Percentiles rank a stretch among this genome's conserved stretches.
These are phyloP conservation scores for Callocephalon fimbriatum DNA, from an alignment of 2,113 vertebrate species.

Conservation along the genomic window DNA sequence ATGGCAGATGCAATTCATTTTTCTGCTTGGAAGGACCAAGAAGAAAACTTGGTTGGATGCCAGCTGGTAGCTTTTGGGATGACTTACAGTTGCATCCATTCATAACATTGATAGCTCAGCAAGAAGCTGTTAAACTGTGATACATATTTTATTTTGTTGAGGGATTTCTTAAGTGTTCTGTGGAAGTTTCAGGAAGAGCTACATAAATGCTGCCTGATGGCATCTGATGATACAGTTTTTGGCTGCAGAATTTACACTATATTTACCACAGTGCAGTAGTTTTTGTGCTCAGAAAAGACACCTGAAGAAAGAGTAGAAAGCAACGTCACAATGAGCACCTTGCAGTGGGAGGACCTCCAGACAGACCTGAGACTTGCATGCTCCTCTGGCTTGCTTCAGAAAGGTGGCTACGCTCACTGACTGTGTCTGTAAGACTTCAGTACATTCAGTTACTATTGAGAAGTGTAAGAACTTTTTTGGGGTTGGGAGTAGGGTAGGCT, in stretches of 20 bases:
- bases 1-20: background rate
- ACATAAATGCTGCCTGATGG: background rate
- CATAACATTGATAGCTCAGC: background rate
- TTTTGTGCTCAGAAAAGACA: background rate
- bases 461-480: background rate
- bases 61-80: background rate
- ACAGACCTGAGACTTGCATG: too few species aligned
- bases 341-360: background rate
- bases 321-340: fast-evolving
- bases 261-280: background rate
- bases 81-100: background rate
- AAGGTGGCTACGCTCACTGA: background rate
- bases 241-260: background rate
- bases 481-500: too few species aligned
- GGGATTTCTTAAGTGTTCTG: background rate
- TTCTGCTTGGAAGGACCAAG: background rate
- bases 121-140: background rate
- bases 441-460: background rate
- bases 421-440: background rate
- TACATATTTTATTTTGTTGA: background rate
- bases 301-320: background rate
- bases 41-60: background rate
- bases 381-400: background rate
- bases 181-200: background rate
- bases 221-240: background rate